phyloP scores from a whole-genome alignment of 2,888 invertebrate species.

The Cephus nigrinus region DNA sequence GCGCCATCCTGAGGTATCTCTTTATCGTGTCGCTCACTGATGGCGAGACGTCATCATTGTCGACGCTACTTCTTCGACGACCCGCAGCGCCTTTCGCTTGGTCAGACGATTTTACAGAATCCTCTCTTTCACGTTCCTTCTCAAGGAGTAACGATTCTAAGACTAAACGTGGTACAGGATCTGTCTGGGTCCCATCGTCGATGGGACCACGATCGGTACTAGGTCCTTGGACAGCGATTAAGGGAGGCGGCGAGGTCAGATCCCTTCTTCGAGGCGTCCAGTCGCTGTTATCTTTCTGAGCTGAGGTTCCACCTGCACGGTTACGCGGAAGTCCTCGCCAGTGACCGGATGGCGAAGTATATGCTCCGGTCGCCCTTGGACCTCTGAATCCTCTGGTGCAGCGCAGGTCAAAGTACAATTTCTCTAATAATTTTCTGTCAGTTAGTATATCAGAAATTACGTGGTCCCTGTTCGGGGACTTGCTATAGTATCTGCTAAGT shows the following conservation, averaged over 20 bases:
- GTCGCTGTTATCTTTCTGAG: constrained; percentile 40
- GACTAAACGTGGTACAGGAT: constrained; percentile 71
- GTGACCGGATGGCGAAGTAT: constrained; percentile 53
- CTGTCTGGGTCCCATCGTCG: constrained; percentile 74
- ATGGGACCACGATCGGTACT: constrained; percentile 68
- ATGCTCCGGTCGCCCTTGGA: constrained; percentile 58
- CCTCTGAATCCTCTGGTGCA: constrained; percentile 73
- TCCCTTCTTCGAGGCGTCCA: constrained; percentile 40
- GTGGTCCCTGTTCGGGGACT: constrained; percentile 74
- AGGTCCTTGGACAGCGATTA: constrained; percentile 76
- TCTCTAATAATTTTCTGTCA: constrained; percentile 79
- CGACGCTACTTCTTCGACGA: constrained; percentile 81
- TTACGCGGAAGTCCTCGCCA: constrained; percentile 45
- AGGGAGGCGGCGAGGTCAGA: constrained; percentile 72
- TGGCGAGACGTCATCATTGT: constrained; percentile 86
- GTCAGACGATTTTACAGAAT: constrained; percentile 67
- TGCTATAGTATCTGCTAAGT: constrained; percentile 75
- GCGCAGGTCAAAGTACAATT: constrained; percentile 78
- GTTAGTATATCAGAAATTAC: constrained; percentile 80
- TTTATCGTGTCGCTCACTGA: constrained; percentile 90
- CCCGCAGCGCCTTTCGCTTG: constrained; percentile 55
- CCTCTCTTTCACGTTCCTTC: constrained; percentile 64
- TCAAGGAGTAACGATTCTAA: constrained; percentile 68
- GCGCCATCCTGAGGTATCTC: constrained; percentile 85
- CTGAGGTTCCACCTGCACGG: constrained; percentile 8